Evolutionary conservation across 1,140 invertebrate genomes (phyloP).

Genomic region (Galleria mellonella): DNA sequence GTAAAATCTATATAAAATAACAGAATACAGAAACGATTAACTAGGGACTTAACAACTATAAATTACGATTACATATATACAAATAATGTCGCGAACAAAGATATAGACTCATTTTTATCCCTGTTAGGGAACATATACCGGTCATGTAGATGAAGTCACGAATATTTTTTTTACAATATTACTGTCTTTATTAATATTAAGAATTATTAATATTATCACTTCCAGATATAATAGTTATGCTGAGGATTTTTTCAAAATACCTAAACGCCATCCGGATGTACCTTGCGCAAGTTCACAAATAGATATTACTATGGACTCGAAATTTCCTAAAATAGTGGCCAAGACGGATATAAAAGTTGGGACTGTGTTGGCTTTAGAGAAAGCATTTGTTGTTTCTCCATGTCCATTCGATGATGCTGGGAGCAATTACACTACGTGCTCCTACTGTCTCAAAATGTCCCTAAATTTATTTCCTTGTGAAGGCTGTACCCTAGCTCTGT

Average conservation of each 20-base stretch:
- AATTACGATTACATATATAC: too few relatives aligned
- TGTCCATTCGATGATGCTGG: not conserved
- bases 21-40: too few relatives aligned
- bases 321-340: conserved; percentile 7
- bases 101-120: too few relatives aligned
- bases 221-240: not conserved
- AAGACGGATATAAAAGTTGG: conserved; percentile 4
- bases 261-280: conserved; percentile 5
- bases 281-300: conserved; percentile 7
- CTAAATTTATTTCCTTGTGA: conserved; percentile 9
- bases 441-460: conserved; percentile 4
- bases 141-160: too few relatives aligned
- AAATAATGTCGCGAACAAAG: too few relatives aligned
- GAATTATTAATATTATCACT: too few relatives aligned
- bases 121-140: too few relatives aligned
- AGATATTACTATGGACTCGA: conserved; percentile 4
- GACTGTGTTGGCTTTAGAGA: not conserved
- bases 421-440: not conserved
- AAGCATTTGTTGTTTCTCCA: not conserved
- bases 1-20: too few relatives aligned
- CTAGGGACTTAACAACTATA: too few relatives aligned
- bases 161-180: too few relatives aligned
- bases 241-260: not conserved
- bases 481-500: conserved; percentile 1
- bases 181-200: too few relatives aligned